Percentiles rank a stretch among this genome's conserved stretches.
Evolutionary conservation across 2,113 vertebrate genomes (phyloP).

Genomic region (Uria aalge): DNA sequence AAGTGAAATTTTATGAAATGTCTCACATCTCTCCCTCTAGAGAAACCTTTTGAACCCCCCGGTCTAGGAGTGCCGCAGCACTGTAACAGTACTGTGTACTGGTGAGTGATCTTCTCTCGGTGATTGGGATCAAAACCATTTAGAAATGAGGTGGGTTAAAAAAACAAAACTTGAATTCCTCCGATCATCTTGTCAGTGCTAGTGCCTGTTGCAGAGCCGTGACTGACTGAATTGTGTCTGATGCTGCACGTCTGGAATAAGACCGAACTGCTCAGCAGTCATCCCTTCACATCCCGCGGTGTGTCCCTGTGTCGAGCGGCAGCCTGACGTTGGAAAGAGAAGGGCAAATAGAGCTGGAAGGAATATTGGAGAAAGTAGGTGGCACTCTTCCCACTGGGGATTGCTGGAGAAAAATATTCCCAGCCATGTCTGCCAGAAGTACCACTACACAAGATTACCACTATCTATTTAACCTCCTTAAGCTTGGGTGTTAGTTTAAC

Average conservation of each 20-base stretch:
- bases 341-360: background rate
- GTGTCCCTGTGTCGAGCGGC: background rate
- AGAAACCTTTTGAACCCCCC: background rate
- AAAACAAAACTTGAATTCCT: background rate
- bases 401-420: background rate
- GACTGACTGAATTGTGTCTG: background rate
- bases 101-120: background rate
- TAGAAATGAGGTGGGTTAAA: background rate
- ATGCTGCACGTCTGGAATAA: background rate
- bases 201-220: background rate
- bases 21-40: background rate
- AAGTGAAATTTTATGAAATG: background rate
- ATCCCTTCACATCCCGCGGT: background rate
- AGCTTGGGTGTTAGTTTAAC: background rate
- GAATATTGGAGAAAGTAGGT: background rate
- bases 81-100: background rate
- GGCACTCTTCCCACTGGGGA: background rate
- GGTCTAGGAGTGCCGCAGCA: background rate
- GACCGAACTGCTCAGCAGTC: background rate
- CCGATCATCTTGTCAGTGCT: background rate
- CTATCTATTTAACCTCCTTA: background rate
- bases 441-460: background rate
- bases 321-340: background rate
- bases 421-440: background rate
- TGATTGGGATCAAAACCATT: background rate